phyloP scores from a whole-genome alignment of 2,113 vertebrate genomes.

The Andinoacara biseriatus region DNA sequence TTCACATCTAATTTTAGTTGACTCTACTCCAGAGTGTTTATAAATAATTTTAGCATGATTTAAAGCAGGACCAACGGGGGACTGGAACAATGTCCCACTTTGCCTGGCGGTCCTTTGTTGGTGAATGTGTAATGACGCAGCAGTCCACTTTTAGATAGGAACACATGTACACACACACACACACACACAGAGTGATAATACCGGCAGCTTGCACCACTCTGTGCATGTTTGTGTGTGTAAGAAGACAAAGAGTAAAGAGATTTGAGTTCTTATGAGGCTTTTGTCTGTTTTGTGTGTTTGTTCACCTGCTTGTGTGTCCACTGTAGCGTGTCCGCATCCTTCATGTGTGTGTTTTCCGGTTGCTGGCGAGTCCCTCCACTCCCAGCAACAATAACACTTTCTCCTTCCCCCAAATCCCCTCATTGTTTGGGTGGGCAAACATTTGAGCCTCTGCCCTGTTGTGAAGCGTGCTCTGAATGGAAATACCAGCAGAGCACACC shows the following conservation, averaged over 20 bases:
- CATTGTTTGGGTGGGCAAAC: slow-evolving; percentile 70
- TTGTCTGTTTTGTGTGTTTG: slow-evolving; percentile 34
- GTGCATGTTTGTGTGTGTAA: slow-evolving; percentile 21
- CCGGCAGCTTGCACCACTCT: slow-evolving; percentile 34
- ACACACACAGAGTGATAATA: slow-evolving; percentile 25
- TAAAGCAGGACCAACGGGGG: not conserved
- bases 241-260: slow-evolving; percentile 49
- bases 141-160: not conserved
- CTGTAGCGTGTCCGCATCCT: slow-evolving; percentile 31
- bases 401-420: slow-evolving; percentile 64
- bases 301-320: slow-evolving; percentile 39
- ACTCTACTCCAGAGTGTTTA: not conserved
- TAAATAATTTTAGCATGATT: not conserved
- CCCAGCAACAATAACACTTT: slow-evolving; percentile 56
- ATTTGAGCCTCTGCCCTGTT: slow-evolving; percentile 56
- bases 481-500: slow-evolving; percentile 42
- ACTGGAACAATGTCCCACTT: not conserved
- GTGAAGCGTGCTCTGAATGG: slow-evolving; percentile 57
- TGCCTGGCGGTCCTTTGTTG: not conserved
- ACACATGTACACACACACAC: not conserved
- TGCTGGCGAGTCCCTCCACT: slow-evolving; percentile 41
- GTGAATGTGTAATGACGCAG: not conserved
- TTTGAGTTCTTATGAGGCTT: slow-evolving; percentile 33
- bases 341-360: slow-evolving; percentile 37
- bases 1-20: too few relatives aligned